Conservation (phyloP, 2,797 vertebrate genomes). For the Rhinichthys osculus region DNA sequence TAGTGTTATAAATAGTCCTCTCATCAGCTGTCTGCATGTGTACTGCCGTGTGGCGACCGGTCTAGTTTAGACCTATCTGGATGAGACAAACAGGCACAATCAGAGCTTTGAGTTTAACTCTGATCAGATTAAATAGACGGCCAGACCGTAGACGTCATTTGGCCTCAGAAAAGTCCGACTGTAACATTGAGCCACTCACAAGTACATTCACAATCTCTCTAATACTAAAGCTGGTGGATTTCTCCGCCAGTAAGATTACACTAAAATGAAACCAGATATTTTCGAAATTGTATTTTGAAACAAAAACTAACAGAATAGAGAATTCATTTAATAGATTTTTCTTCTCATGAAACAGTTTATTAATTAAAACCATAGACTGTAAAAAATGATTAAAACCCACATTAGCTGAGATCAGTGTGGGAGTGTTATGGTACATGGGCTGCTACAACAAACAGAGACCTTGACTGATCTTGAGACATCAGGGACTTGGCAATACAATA, state of each 20-base stretch:
- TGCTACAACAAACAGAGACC: slow-evolving; percentile 1
- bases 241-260: not conserved
- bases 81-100: slow-evolving; percentile 33
- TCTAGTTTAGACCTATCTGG: slow-evolving; percentile 44
- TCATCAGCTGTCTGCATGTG: slow-evolving; percentile 14
- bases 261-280: not conserved
- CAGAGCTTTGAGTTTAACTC: slow-evolving; percentile 38
- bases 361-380: slow-evolving; percentile 13
- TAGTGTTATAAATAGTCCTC: slow-evolving; percentile 41
- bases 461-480: slow-evolving; percentile 21
- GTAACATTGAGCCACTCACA: not conserved
- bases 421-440: not conserved
- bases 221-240: not conserved
- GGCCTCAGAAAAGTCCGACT: not conserved
- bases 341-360: slow-evolving; percentile 17
- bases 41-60: slow-evolving; percentile 1
- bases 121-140: slow-evolving; percentile 53
- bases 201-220: not conserved
- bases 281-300: slow-evolving; percentile 13
- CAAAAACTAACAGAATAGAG: not conserved
- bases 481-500: not conserved
- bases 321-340: slow-evolving; percentile 6
- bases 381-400: not conserved
- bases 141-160: slow-evolving; percentile 42
- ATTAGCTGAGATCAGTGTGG: slow-evolving; percentile 8